Conservation (phyloP, 1,140 invertebrate genomes). For the Zaprionus taronus region DNA sequence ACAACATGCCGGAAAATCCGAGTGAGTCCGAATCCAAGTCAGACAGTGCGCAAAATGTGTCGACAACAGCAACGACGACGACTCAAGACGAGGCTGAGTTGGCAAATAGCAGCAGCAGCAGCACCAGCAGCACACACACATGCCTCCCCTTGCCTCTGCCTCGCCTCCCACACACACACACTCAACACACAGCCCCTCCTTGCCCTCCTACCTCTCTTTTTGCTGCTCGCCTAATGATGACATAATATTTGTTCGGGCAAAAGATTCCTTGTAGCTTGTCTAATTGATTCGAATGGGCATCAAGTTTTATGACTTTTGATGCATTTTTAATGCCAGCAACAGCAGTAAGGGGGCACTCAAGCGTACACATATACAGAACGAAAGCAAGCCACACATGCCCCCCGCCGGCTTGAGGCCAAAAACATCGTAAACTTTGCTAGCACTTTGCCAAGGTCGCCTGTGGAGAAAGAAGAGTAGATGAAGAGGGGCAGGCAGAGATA, state of each 20-base stretch:
- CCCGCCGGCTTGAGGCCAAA: conserved; percentile 15
- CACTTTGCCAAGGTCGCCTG: conserved; percentile 34
- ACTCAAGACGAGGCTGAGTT: conserved; percentile 16
- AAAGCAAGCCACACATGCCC: not conserved
- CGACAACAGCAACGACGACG: conserved; percentile 4
- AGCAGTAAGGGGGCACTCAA: conserved; percentile 30
- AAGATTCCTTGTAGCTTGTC: conserved; percentile 27
- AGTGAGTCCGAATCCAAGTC: conserved; percentile 18
- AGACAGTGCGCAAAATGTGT: conserved; percentile 32
- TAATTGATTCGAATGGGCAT: conserved; percentile 51
- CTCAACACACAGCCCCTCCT: not conserved
- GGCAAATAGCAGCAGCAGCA: conserved; percentile 35
- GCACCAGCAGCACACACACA: not conserved
- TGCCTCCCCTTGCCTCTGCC: not conserved
- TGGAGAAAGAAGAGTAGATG: not conserved
- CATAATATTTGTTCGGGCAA: conserved; percentile 63
- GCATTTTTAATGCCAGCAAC: conserved; percentile 55
- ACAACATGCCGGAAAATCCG: conserved; percentile 45
- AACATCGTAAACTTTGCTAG: conserved; percentile 36
- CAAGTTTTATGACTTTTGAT: conserved; percentile 48
- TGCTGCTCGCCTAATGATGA: conserved; percentile 28
- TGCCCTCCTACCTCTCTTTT: too few relatives aligned
- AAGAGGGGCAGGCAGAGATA: not conserved
- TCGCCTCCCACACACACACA: not conserved
- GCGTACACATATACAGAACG: conserved; percentile 7